Conservation (phyloP, 2,113 vertebrate genomes). For the Anthoscopus minutus region DNA sequence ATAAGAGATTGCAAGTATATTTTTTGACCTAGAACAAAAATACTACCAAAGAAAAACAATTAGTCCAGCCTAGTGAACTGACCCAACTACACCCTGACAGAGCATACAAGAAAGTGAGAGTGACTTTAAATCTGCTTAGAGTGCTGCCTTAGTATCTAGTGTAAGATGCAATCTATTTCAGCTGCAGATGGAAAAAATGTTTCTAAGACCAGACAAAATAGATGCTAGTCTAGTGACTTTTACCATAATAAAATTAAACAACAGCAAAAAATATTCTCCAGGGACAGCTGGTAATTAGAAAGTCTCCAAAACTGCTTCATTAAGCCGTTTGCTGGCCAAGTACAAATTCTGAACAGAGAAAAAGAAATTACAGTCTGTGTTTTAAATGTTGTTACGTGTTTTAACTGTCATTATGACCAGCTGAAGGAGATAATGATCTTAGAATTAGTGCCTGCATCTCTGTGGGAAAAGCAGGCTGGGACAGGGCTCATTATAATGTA, state of each 20-base stretch:
- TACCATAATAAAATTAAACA: background rate
- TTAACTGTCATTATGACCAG: constrained; percentile 15
- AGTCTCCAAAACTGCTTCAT: background rate
- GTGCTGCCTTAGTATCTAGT: background rate
- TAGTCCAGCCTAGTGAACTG: background rate
- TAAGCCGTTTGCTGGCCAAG: background rate
- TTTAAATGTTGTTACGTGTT: constrained; percentile 44
- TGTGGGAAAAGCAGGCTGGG: constrained; percentile 1
- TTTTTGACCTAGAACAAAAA: constrained; percentile 5
- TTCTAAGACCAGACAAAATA: background rate
- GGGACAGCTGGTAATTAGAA: constrained; percentile 11
- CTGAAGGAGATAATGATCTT: background rate
- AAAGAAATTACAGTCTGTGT: constrained; percentile 21
- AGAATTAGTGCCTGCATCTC: constrained; percentile 21
- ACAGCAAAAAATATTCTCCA: background rate
- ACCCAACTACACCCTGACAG: background rate
- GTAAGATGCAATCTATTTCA: background rate
- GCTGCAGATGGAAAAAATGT: background rate
- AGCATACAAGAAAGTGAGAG: background rate
- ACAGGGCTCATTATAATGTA: background rate
- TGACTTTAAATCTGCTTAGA: background rate
- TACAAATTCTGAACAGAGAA: constrained; percentile 19
- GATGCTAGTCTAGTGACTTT: background rate
- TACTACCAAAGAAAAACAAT: background rate
- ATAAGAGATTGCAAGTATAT: background rate